Percentiles rank a stretch among this genome's conserved stretches.
Conservation (phyloP, 2,113 vertebrate genomes). For the Leucopternis melanops region DNA sequence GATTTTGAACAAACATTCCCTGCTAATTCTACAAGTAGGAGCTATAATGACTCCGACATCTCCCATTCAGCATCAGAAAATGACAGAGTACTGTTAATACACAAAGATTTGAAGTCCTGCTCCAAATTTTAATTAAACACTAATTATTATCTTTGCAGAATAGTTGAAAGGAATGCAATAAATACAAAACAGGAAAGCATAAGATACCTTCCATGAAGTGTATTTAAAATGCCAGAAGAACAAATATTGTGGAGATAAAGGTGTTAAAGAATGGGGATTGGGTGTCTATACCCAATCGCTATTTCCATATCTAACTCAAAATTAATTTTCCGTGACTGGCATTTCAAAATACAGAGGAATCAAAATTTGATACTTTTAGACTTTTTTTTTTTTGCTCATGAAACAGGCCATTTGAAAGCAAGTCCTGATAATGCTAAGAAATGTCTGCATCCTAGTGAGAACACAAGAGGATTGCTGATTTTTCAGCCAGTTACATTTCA, state of each 20-base stretch:
- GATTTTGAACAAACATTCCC: background rate
- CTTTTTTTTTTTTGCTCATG: background rate
- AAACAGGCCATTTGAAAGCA: background rate
- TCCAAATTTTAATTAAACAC: background rate
- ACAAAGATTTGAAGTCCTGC: background rate
- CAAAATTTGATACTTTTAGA: background rate
- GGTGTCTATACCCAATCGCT: accelerated
- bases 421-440: background rate
- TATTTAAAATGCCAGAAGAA: background rate
- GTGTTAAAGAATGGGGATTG: background rate
- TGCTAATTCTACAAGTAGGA: background rate
- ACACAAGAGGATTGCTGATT: background rate
- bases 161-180: background rate
- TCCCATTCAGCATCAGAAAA: background rate
- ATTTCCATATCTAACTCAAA: background rate
- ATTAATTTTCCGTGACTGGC: background rate
- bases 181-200: background rate
- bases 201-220: background rate
- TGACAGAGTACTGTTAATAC: background rate
- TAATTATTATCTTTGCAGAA: background rate
- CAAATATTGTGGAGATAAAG: background rate
- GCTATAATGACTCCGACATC: background rate
- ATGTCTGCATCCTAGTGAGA: background rate
- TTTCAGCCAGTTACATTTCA: background rate
- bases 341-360: background rate